Conservation (phyloP, 1,140 invertebrate species). For the Theocolax elegans region DNA sequence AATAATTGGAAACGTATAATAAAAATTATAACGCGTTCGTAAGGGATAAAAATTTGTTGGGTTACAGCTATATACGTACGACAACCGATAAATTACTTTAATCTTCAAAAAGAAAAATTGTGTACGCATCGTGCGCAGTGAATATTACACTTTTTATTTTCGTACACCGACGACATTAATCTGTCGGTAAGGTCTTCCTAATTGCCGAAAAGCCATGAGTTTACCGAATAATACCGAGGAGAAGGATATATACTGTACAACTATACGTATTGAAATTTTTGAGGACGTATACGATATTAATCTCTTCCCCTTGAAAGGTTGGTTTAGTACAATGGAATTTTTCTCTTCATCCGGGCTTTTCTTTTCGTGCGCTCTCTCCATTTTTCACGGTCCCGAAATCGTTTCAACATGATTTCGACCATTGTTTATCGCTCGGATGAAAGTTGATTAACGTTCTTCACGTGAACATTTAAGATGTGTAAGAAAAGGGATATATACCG, state of each 20-base stretch:
- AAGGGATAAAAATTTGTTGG: too few species aligned
- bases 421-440: slow-evolving; percentile 29
- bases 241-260: slow-evolving; percentile 10
- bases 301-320: background rate
- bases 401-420: background rate
- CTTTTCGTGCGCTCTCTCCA: too few species aligned
- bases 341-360: background rate
- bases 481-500: too few species aligned
- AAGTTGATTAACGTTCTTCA: slow-evolving; percentile 30
- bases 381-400: background rate
- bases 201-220: slow-evolving; percentile 25
- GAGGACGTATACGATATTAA: background rate
- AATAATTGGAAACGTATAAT: too few species aligned
- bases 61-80: too few species aligned
- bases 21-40: too few species aligned
- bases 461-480: slow-evolving; percentile 23
- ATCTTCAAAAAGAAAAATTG: too few species aligned
- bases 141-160: too few species aligned
- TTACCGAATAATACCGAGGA: background rate
- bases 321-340: too few species aligned
- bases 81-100: too few species aligned
- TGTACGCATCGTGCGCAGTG: too few species aligned
- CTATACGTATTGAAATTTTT: background rate
- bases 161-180: slow-evolving; percentile 11
- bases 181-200: background rate